phyloP scores from a whole-genome alignment of 1,140 invertebrate species.

The Pseudomyrmex flavicornis region DNA sequence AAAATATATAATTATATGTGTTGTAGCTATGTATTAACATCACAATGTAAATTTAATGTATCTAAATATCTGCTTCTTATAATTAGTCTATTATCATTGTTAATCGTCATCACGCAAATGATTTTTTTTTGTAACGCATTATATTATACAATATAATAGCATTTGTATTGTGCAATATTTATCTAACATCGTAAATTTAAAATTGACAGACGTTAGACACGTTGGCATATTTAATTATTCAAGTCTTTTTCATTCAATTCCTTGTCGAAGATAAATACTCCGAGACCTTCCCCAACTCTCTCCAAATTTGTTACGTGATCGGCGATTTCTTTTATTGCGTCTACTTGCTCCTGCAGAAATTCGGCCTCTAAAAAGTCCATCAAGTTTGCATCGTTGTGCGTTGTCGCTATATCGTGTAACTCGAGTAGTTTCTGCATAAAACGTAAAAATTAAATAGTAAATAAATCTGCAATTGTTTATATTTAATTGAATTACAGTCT shows the following conservation, averaged over 20 bases:
- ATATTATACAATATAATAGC: too few species aligned
- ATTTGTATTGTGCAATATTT: neutral
- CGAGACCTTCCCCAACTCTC: conserved; percentile 90
- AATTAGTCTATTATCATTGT: too few species aligned
- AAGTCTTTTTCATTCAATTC: conserved; percentile 81
- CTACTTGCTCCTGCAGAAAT: conserved; percentile 91
- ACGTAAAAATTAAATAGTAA: neutral
- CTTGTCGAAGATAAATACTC: conserved; percentile 91
- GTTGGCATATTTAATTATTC: neutral
- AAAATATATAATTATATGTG: neutral
- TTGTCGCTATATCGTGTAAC: conserved; percentile 88
- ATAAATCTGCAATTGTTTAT: neutral
- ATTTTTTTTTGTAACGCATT: too few species aligned
- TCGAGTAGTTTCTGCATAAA: conserved; percentile 87
- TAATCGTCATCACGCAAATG: too few species aligned
- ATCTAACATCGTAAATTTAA: neutral
- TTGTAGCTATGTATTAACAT: neutral
- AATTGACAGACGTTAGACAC: neutral
- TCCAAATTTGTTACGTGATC: conserved; percentile 90
- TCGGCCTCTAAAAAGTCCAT: conserved; percentile 90
- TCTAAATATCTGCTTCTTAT: neutral
- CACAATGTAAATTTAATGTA: neutral
- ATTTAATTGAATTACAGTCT: too few species aligned
- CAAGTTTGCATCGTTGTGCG: conserved; percentile 89
- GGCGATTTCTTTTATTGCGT: conserved; percentile 90